phyloP scores from a whole-genome alignment of 2,888 invertebrate genomes.

The Lasioglossum marginatum region DNA sequence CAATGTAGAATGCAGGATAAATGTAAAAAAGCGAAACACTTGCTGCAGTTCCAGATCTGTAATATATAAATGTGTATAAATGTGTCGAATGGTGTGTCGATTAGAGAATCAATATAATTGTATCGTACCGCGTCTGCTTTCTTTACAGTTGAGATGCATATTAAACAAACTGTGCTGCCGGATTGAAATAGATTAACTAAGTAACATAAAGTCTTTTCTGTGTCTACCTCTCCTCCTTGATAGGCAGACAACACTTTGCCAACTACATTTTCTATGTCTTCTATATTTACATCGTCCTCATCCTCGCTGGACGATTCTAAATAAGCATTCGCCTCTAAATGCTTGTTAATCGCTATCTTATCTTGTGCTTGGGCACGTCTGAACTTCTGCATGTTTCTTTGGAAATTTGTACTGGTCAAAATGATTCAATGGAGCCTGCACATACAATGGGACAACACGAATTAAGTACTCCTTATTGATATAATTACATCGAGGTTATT shows the following conservation, averaged over 20 bases:
- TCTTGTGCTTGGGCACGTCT: conserved; percentile 79
- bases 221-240: conserved; percentile 81
- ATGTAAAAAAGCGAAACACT: conserved; percentile 94
- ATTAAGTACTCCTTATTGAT: background rate
- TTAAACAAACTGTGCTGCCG: conserved; percentile 93
- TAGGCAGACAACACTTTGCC: conserved; percentile 79
- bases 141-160: conserved; percentile 95
- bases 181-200: conserved; percentile 92
- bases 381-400: conserved; percentile 80
- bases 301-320: conserved; percentile 81
- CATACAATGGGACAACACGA: background rate
- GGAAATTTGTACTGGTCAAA: background rate
- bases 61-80: conserved; percentile 29
- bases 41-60: conserved; percentile 94
- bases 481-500: background rate
- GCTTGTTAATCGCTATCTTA: conserved; percentile 78
- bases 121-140: conserved; percentile 88
- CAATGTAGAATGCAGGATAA: conserved; percentile 95
- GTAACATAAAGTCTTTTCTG: conserved; percentile 89
- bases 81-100: background rate
- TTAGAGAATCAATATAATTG: background rate
- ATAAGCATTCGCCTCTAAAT: conserved; percentile 74
- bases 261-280: conserved; percentile 76
- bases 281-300: conserved; percentile 76
- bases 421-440: background rate